Base-by-base conservation (phyloP, 2,888 invertebrate species). In the Busseola fusca region DNA sequence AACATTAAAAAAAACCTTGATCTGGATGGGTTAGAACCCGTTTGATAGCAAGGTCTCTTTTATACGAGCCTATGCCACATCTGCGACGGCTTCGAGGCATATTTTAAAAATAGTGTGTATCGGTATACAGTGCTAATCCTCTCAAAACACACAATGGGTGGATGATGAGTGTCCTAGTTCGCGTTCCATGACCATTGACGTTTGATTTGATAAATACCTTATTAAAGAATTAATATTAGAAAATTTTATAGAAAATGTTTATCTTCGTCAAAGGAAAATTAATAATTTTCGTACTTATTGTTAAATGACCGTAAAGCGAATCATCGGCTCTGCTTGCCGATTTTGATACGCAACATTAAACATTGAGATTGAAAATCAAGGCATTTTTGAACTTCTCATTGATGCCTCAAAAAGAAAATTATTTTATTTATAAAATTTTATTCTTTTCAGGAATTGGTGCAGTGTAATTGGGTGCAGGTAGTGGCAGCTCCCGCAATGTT, bases 341-440 rank as follows among this genome's bases (percentile, higher is more conserved):
- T 72, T 71, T 62, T 34, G 18, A 37, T 50, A 64, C 75, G 80
- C 75, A 64, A 59, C 68, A 80, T 80, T 76, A 74, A 68, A 68
- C 54, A 42, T 40, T 21, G 48, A 54, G 37, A 73, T 56, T 73
- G 72, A 59, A 69, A 73, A 73, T 72, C 54, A 37, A 50, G 42
- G n/a, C 54, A 78, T 72, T 64, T 34, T 45, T 59, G 30, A 30
- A 34, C 9, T 30, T 57, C 27, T 16, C 5, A 30, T 18, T 56
- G 12, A 50, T 40, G n/a, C 6, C 30, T 45, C 16, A 6, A 50
- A 69, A 50, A n/a, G 12, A 0, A 40, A 48, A 30, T 14, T 18
- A 30, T 27, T 75, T 16, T 21, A 45, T 6, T n/a, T 37, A 3
- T 18, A 37, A 9, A 18, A 37, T 14, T 16, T 4, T 48, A 37